Evolutionary conservation across 2,888 invertebrate species (phyloP).

Genomic region (Zhuqinia jingwanae): DNA sequence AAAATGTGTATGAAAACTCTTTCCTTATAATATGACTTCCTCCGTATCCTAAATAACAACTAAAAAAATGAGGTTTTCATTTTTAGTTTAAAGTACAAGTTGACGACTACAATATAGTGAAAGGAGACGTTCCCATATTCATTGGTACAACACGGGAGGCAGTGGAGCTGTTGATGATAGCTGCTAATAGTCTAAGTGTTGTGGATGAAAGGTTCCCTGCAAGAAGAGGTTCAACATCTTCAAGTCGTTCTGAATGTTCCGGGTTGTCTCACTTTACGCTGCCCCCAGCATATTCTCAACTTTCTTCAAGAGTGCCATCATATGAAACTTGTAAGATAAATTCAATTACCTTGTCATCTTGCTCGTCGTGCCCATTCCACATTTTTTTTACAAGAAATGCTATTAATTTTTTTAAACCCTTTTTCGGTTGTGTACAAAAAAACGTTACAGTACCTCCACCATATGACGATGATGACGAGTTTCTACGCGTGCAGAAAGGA

Average conservation of each 20-base stretch:
- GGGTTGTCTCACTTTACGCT: constrained; percentile 45
- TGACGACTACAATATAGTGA: constrained; percentile 60
- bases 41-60: too few relatives aligned
- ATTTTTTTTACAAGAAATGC: too few relatives aligned
- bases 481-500: neutral
- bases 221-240: constrained; percentile 66
- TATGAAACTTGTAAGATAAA: constrained; percentile 65
- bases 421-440: neutral
- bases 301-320: constrained; percentile 57
- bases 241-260: constrained; percentile 64
- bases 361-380: too few relatives aligned
- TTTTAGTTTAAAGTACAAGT: constrained; percentile 66
- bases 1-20: too few relatives aligned
- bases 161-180: constrained; percentile 54
- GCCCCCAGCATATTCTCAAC: constrained; percentile 64
- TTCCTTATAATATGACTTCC: too few relatives aligned
- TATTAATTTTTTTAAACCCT: too few relatives aligned
- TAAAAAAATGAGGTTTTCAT: too few relatives aligned
- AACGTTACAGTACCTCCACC: constrained; percentile 65
- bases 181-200: constrained; percentile 54
- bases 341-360: too few relatives aligned
- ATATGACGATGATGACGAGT: constrained; percentile 49
- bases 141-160: constrained; percentile 62
- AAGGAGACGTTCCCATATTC: constrained; percentile 60
- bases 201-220: constrained; percentile 46